Evolutionary conservation across 2,113 vertebrate genomes (phyloP).

Genomic region (Aegotheles bennettii): DNA sequence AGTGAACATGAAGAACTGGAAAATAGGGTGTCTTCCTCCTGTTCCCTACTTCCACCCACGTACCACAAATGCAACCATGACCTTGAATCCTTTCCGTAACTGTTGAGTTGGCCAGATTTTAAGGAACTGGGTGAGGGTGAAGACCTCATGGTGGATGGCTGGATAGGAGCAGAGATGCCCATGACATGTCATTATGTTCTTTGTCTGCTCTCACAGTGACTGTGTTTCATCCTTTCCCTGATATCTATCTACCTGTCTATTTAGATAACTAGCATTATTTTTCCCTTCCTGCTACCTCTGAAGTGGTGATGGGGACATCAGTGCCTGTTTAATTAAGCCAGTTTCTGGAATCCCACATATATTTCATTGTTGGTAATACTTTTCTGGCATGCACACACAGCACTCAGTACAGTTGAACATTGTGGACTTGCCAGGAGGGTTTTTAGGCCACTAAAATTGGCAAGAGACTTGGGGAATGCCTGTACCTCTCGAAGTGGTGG

Average conservation of each 20-base stretch:
- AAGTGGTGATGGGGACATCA: not conserved
- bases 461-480: not conserved
- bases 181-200: not conserved
- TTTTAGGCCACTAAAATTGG: not conserved
- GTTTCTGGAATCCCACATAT: not conserved
- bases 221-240: not conserved
- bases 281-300: not conserved
- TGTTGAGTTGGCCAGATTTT: not conserved
- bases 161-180: not conserved
- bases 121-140: not conserved
- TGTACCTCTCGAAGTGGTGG: rapidly evolving
- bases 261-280: not conserved
- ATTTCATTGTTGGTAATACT: not conserved
- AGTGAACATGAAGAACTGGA: not conserved
- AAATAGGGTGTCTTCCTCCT: not conserved
- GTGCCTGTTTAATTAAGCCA: not conserved
- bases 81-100: not conserved
- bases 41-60: not conserved
- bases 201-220: not conserved
- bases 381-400: not conserved
- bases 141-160: not conserved
- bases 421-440: not conserved
- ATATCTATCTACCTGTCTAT: not conserved
- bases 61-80: rapidly evolving
- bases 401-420: rapidly evolving